A percentile compares a stretch with the other conserved stretches of the same genome.
phyloP scores from a whole-genome alignment of 2,888 invertebrate genomes.

The Tenthredo distinguenda region DNA sequence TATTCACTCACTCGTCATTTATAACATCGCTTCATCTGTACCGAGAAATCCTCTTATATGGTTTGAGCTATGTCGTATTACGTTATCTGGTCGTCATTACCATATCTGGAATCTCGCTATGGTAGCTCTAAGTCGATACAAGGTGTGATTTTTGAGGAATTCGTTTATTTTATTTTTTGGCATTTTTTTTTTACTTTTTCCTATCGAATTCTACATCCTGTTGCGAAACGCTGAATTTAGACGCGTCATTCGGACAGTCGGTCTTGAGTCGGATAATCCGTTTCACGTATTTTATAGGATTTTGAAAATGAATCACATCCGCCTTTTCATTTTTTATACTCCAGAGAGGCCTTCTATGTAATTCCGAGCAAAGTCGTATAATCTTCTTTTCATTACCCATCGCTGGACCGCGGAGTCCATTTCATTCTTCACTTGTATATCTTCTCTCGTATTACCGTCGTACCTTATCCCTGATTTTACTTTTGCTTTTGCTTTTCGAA shows the following conservation, averaged over 20 bases:
- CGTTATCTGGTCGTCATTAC: not conserved
- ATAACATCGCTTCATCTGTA: not conserved
- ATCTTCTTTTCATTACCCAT: not conserved
- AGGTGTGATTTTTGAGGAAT: not conserved
- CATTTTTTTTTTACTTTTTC: not conserved
- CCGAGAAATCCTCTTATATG: not conserved
- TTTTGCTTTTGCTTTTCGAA: not conserved
- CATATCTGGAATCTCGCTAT: not conserved
- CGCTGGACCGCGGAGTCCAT: not conserved
- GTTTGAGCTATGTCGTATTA: not conserved
- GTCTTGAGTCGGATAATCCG: not conserved
- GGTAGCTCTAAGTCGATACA: not conserved
- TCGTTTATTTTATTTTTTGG: not conserved
- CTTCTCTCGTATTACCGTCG: not conserved
- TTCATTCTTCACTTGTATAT: not conserved
- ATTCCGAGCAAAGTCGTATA: not conserved
- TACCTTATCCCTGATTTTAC: not conserved
- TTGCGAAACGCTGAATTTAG: not conserved
- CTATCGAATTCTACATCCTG: not conserved
- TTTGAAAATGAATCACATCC: not conserved
- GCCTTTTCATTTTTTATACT: not conserved
- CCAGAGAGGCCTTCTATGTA: not conserved
- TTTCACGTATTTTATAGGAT: not conserved
- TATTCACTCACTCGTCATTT: not conserved
- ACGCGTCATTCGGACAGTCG: not conserved